A percentile compares a stretch with the other conserved stretches of the same genome.
phyloP scores from a whole-genome alignment of 1,140 invertebrate genomes.

The Rhizoglyphus robini region DNA sequence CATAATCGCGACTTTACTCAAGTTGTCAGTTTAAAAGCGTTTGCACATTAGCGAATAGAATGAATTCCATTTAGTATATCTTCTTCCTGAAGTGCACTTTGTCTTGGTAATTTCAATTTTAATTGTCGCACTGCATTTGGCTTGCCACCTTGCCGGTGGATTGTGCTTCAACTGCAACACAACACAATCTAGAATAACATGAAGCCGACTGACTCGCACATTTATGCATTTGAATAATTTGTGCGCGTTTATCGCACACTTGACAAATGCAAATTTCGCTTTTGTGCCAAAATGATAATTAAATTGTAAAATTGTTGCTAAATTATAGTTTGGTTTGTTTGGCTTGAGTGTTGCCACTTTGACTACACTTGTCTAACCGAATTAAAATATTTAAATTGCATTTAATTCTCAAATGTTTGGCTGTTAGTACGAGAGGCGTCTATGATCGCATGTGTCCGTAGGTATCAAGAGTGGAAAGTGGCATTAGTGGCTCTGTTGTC shows the following conservation, averaged over 20 bases:
- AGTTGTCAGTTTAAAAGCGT: no score
- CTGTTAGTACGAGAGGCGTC: neutral
- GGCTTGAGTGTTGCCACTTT: no score
- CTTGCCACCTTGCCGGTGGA: no score
- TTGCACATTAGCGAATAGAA: neutral
- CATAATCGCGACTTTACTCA: neutral
- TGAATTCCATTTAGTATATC: no score
- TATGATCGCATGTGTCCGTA: neutral
- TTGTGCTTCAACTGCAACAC: neutral
- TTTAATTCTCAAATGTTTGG: neutral
- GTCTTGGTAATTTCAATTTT: neutral
- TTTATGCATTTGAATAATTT: neutral
- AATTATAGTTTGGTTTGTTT: neutral
- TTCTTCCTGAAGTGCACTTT: no score
- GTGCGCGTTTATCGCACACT: neutral
- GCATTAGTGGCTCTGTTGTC: neutral
- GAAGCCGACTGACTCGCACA: no score
- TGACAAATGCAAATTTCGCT: conserved; percentile 5
- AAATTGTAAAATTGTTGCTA: neutral
- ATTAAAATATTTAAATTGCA: conserved; percentile 13
- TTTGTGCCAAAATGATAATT: conserved; percentile 4
- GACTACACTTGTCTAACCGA: no score
- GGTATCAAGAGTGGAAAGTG: no score
- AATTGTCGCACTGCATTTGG: neutral
- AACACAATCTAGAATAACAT: no score